Conservation (phyloP, 2,888 invertebrate species). For the Megastigmus dorsalis region DNA sequence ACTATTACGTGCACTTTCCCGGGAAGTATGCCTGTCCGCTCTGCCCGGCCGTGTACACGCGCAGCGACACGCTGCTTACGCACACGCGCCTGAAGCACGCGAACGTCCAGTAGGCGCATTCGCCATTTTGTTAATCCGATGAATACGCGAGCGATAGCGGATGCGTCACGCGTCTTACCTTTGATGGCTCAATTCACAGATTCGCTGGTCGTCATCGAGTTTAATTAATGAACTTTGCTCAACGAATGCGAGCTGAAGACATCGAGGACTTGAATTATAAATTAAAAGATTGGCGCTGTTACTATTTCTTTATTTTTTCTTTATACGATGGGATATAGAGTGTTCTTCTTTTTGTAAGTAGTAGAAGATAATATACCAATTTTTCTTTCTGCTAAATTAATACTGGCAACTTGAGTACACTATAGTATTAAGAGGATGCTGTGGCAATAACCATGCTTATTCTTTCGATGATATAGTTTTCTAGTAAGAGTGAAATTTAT, state of each 20-base stretch:
- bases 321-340: slow-evolving; percentile 2
- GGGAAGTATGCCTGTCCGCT: slow-evolving; percentile 78
- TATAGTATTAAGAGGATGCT: too few species aligned
- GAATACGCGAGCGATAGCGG: slow-evolving; percentile 22
- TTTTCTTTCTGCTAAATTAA: too few species aligned
- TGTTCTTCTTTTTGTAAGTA: neutral
- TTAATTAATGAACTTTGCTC: slow-evolving; percentile 40
- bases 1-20: slow-evolving; percentile 79
- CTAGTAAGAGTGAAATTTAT: too few species aligned
- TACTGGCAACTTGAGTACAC: too few species aligned
- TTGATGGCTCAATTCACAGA: neutral
- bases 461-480: too few species aligned
- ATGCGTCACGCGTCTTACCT: slow-evolving; percentile 7
- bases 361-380: neutral
- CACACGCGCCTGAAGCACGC: slow-evolving; percentile 79
- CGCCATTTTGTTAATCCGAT: slow-evolving; percentile 38
- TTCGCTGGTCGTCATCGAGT: slow-evolving; percentile 49
- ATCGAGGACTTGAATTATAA: slow-evolving; percentile 6
- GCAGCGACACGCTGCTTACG: slow-evolving; percentile 78
- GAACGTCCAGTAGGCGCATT: slow-evolving; percentile 48
- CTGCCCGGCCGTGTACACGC: slow-evolving; percentile 78
- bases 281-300: slow-evolving; percentile 7
- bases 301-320: neutral
- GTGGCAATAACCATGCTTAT: too few species aligned
- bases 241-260: slow-evolving; percentile 2